Evolutionary conservation across 2,888 invertebrate genomes (phyloP).

Genomic region (Ormyrus nitidulus): DNA sequence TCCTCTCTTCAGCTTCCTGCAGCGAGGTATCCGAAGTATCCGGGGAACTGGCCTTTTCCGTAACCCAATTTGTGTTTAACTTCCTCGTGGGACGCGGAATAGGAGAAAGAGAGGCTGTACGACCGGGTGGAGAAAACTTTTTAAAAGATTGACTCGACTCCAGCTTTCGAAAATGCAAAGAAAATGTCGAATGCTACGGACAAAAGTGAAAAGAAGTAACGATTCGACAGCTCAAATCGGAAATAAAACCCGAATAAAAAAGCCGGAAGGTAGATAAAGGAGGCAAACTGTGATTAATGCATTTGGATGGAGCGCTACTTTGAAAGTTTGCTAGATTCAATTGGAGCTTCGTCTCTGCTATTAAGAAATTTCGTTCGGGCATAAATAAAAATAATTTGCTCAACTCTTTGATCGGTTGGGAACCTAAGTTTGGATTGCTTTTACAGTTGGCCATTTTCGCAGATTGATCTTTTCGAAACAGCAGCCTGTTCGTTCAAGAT

Average conservation of each 20-base stretch:
- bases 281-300: neutral
- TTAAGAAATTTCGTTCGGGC: neutral
- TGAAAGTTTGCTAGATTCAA: neutral
- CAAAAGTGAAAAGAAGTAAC: slow-evolving; percentile 22
- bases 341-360: slow-evolving; percentile 3
- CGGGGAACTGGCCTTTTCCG: slow-evolving; percentile 61
- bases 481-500: neutral
- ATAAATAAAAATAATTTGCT: slow-evolving; percentile 33
- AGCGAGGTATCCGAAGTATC: slow-evolving; percentile 42
- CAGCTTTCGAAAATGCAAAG: slow-evolving; percentile 17
- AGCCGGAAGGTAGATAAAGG: neutral
- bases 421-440: slow-evolving; percentile 65
- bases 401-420: slow-evolving; percentile 22
- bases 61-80: slow-evolving; percentile 74
- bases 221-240: slow-evolving; percentile 59
- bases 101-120: slow-evolving; percentile 12
- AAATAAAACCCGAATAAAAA: slow-evolving; percentile 58
- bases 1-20: neutral
- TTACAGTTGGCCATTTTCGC: slow-evolving; percentile 58
- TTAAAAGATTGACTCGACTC: slow-evolving; percentile 70
- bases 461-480: slow-evolving; percentile 7
- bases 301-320: neutral
- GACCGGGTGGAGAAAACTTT: slow-evolving; percentile 63
- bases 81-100: slow-evolving; percentile 58
- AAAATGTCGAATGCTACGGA: slow-evolving; percentile 23